A percentile compares a stretch with the other conserved stretches of the same genome.
Evolutionary conservation across 2,797 vertebrate genomes (phyloP).

Genomic region (Petrocephalus schoutedeni): DNA sequence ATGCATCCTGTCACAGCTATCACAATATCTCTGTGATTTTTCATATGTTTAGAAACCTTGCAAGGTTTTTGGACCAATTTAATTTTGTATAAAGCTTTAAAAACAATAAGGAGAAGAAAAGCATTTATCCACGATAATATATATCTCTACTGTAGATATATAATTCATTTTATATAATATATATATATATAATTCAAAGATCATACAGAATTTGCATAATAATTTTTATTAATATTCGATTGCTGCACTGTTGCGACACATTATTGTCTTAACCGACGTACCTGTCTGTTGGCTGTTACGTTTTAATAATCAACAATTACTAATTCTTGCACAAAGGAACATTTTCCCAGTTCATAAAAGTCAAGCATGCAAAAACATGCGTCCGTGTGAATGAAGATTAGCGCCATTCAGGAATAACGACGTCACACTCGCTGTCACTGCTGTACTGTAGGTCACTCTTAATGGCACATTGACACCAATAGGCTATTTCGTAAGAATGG

Average conservation of each 20-base stretch:
- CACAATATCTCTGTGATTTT: background rate
- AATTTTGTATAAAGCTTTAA: background rate
- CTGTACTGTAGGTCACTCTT: background rate
- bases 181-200: slow-evolving; percentile 32
- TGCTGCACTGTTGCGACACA: slow-evolving; percentile 54
- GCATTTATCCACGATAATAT: slow-evolving; percentile 36
- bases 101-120: background rate
- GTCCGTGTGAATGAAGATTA: slow-evolving; percentile 9
- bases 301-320: slow-evolving; percentile 8
- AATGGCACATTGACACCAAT: background rate
- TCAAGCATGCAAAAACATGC: background rate
- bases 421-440: background rate
- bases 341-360: background rate
- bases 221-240: slow-evolving; percentile 75
- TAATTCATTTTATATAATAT: slow-evolving; percentile 56
- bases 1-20: slow-evolving; percentile 14
- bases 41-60: background rate
- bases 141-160: slow-evolving; percentile 65
- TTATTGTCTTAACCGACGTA: slow-evolving; percentile 49
- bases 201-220: slow-evolving; percentile 69
- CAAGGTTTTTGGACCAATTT: slow-evolving; percentile 19
- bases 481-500: background rate
- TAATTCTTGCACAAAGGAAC: background rate
- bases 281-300: slow-evolving; percentile 46
- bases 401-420: background rate